Conservation (phyloP, 2,888 invertebrate genomes). For the Phyllotreta cruciferae region DNA sequence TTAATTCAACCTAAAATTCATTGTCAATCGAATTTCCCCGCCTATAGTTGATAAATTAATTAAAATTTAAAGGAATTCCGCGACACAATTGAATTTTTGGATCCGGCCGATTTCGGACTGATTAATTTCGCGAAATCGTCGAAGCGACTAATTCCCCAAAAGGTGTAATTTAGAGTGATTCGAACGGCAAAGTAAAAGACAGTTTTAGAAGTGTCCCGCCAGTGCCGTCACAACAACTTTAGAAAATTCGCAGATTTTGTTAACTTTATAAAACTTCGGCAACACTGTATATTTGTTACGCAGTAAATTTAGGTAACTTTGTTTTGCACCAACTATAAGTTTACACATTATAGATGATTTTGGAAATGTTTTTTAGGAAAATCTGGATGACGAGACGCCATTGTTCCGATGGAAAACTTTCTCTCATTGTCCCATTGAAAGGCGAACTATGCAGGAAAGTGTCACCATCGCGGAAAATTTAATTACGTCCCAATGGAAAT, state of each 20-base stretch:
- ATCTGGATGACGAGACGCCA: not conserved
- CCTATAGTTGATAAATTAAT: constrained; percentile 10
- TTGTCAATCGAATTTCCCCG: not conserved
- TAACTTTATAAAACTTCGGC: too few relatives aligned
- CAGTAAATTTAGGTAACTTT: too few relatives aligned
- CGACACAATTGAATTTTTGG: constrained; percentile 20
- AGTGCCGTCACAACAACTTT: not conserved
- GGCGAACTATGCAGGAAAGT: constrained; percentile 46
- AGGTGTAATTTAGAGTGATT: constrained; percentile 49
- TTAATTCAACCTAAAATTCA: constrained; percentile 3
- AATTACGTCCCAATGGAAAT: constrained; percentile 41
- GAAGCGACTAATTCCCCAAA: constrained; percentile 48
- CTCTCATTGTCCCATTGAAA: constrained; percentile 47
- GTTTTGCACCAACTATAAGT: too few relatives aligned
- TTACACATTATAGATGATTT: too few relatives aligned
- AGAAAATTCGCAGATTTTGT: too few relatives aligned
- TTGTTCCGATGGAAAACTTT: constrained; percentile 18
- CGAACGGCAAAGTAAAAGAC: constrained; percentile 11
- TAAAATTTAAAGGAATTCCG: constrained; percentile 6
- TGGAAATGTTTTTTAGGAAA: too few relatives aligned
- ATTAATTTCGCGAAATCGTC: constrained; percentile 55
- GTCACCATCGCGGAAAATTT: constrained; percentile 46
- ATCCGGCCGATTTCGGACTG: constrained; percentile 46
- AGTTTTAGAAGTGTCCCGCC: not conserved
- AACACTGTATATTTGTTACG: too few relatives aligned